phyloP scores from a whole-genome alignment of 2,888 invertebrate species.

The Acronicta alni region DNA sequence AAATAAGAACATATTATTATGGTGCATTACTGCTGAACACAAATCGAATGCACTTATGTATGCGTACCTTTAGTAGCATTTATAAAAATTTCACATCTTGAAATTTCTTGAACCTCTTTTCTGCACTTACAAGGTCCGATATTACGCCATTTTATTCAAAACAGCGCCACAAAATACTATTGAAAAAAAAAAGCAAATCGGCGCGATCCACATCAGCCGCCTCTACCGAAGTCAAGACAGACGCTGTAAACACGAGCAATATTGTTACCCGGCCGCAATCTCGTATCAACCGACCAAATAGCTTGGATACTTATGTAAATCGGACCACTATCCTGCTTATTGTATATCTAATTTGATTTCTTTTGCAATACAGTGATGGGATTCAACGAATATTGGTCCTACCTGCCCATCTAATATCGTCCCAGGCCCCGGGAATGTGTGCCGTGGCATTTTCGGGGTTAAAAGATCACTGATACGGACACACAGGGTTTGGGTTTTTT shows the following conservation, averaged over 20 bases:
- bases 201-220: conserved; percentile 60
- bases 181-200: conserved; percentile 59
- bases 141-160: conserved; percentile 50
- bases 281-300: conserved; percentile 86
- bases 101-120: conserved; percentile 16
- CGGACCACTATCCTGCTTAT: conserved; percentile 85
- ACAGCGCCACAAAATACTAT: conserved; percentile 50
- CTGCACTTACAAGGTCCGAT: conserved; percentile 31
- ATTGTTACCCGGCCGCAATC: conserved; percentile 85
- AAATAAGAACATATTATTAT: background rate
- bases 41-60: background rate
- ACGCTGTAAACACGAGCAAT: conserved; percentile 76
- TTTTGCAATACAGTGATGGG: conserved; percentile 86
- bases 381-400: conserved; percentile 82
- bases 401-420: conserved; percentile 83
- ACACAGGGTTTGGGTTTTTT: conserved; percentile 80
- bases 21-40: background rate
- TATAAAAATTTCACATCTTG: background rate
- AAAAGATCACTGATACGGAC: conserved; percentile 84
- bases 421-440: conserved; percentile 71
- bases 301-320: conserved; percentile 88
- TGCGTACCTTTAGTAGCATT: background rate
- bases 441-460: conserved; percentile 77
- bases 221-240: conserved; percentile 60
- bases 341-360: conserved; percentile 89